Base-by-base conservation (phyloP, 2,888 invertebrate species). In the Drosophila longiperda region DNA sequence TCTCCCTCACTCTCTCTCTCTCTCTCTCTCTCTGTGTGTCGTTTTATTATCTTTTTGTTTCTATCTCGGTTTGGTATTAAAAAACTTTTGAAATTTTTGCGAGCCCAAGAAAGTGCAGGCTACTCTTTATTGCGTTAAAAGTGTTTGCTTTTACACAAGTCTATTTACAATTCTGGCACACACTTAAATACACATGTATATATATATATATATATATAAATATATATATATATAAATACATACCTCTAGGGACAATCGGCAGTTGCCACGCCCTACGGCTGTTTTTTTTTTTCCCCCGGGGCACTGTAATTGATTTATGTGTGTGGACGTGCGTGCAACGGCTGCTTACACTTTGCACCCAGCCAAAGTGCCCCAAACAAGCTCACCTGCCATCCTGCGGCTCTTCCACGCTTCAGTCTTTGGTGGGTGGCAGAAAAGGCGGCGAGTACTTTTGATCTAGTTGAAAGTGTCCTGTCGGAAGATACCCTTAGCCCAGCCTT, bases 301-400 rank as follows among this genome's bases (percentile, higher is more conserved):
- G 83, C 83, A 69, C 79, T 86, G 86, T 86, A 87, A 87, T 86
- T 86, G 85, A 86, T 86, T 86, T 86, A 86, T 86, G 85, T 81
- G 75, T 75, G 81, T 82, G 75, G 76, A 82, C 87, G 84, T 87
- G 84, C 85, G 83, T 87, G 75, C 81, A 86, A 66, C 84, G 73
- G 73, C 87, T 84, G 87, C 83, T 82, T 80, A 73, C 77, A 63
- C 65, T 73, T 68, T 66, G 57, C 73, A 49, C 38, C 15, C 40
- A 40, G 33, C 42, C 45, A 52, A 40, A 50, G 23, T 36, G 33
- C 38, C 12, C 33, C 12, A 2, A 32, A 38, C 20, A 12, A 23
- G 23, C 20, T 12, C 53, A 5, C n/a, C 38, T 15, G 1, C 55
- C 26, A 2, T 20, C 57, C 17, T 34, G 26, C 20, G 49, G 20